Evolutionary conservation across 2,113 vertebrate species (phyloP), one percentile per base, ranked within the genome.

Genomic region (Budorcas taxicolor): DNA sequence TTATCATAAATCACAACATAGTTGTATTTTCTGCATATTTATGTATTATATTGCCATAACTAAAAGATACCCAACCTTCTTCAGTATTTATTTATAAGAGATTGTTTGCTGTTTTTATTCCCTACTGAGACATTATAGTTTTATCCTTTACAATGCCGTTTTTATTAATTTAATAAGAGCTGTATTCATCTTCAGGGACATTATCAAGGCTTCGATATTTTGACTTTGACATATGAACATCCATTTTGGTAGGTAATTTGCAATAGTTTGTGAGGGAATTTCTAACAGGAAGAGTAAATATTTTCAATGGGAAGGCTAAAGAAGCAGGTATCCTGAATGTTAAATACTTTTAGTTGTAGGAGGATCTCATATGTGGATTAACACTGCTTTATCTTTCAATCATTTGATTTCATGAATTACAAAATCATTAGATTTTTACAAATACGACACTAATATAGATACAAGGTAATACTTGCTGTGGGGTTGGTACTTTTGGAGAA

Each of bases 81-180:
- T 83, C 21, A 40, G 1, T 87, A 91, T 91, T 81, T 92, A 64
- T 58, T 40, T 52, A 40, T 58, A 58, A 33, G 40, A 88, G 45
- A 47, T 58, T 8, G 1, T 58, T 95, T 57, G 11, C 47, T 95
- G 15, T 53, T 87, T 86, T 91, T 89, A 47, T 52, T 89, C 6
- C 47, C 40, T 91, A 74, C 40, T 91, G 62, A 94, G 29, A 45
- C 53, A 53, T 88, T 93, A 53, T 45, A n/a, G 6, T 87, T 96
- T 91, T 93, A 29, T 91, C 47, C 33, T 90, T 97, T 52, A 62
- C 29, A 53, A 58, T 62, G 40, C 29, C 67, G 45, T 40, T 94
- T 97, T n/a, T 64, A 87, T 95, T 93, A 87, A 91, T 90, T 93
- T 91, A 53, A 16, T 97, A 90, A 87, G 13, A 67, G 6, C 8